phyloP scores from a whole-genome alignment of 2,888 invertebrate genomes.

The Lepidochitona cinerea region DNA sequence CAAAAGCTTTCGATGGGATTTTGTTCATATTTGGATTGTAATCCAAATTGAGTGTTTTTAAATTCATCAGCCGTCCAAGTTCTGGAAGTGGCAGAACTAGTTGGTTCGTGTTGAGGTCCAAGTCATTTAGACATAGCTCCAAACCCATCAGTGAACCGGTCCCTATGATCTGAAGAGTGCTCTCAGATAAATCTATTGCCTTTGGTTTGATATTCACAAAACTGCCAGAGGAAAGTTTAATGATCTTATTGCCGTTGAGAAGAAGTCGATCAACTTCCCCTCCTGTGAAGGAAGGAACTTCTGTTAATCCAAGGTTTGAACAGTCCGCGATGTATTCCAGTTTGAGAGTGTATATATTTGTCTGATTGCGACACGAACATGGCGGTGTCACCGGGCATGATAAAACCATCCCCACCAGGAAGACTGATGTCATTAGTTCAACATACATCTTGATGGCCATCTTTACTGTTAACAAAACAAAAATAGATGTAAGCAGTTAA shows the following conservation, averaged over 20 bases:
- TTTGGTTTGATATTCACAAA: background rate
- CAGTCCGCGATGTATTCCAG: conserved; percentile 3
- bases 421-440: background rate
- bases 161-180: background rate
- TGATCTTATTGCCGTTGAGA: background rate
- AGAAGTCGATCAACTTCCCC: background rate
- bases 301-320: background rate
- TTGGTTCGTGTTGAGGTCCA: background rate
- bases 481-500: too few species aligned
- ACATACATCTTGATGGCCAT: too few species aligned
- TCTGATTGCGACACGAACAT: background rate
- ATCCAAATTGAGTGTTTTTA: background rate
- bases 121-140: background rate
- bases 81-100: background rate
- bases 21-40: background rate
- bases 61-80: background rate
- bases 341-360: background rate
- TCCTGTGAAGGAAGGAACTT: background rate
- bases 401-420: background rate
- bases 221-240: background rate
- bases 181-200: background rate
- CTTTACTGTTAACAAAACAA: too few species aligned
- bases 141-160: background rate
- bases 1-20: background rate
- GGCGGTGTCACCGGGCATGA: background rate